A percentile compares a stretch with the other conserved stretches of the same genome.
Conservation (phyloP, 1,140 invertebrate genomes). For the Lepidurus arcticus region DNA sequence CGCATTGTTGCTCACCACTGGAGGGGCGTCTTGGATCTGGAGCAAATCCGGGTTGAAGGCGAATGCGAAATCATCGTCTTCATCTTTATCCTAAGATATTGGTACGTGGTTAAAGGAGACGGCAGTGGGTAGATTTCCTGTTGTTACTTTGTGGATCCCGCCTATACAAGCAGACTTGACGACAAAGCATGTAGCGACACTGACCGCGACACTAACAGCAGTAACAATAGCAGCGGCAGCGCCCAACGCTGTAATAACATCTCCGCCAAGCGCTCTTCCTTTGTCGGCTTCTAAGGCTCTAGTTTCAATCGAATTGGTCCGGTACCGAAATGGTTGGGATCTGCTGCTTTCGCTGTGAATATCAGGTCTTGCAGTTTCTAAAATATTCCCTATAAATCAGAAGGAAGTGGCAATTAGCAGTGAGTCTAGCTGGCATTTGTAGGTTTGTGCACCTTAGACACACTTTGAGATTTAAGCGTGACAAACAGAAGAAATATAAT, state of each 20-base stretch:
- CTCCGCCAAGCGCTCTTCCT: not conserved
- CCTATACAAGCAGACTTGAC: not conserved
- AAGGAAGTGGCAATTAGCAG: too few species aligned
- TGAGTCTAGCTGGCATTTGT: too few species aligned
- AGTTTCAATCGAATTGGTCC: not conserved
- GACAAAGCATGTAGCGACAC: not conserved
- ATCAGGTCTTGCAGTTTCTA: not conserved
- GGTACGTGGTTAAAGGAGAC: not conserved
- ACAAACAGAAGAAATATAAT: too few species aligned
- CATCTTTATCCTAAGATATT: not conserved
- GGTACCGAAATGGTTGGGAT: not conserved
- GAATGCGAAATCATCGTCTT: not conserved
- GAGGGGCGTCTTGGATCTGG: not conserved
- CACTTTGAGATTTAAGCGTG: too few species aligned
- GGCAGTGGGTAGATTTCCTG: not conserved
- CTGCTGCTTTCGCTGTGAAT: not conserved
- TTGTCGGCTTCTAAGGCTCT: not conserved
- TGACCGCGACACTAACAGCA: not conserved
- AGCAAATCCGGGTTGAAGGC: not conserved
- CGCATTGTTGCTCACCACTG: not conserved
- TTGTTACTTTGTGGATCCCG: not conserved
- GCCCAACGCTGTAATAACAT: not conserved
- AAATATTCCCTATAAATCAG: too few species aligned
- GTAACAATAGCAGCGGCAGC: not conserved
- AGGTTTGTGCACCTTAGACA: too few species aligned